These are phyloP conservation scores for Leptothorax acervorum DNA, from an alignment of 2,888 invertebrate species.

Conservation along the genomic window DNA sequence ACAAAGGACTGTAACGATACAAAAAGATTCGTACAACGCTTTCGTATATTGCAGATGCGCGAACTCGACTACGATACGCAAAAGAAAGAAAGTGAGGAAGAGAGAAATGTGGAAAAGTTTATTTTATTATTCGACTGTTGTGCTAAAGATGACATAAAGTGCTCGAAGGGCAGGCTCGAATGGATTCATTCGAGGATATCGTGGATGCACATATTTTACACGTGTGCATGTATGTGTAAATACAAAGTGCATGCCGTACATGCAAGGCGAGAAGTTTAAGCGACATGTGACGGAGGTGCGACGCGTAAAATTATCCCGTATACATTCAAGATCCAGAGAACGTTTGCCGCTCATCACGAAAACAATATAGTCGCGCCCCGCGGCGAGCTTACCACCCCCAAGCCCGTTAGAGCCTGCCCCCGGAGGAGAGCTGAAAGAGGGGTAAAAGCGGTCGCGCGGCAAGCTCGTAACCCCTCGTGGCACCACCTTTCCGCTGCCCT, in stretches of 20 bases:
- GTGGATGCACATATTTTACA: not conserved
- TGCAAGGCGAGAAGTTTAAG: not conserved
- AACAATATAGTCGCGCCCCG: slow-evolving; percentile 85
- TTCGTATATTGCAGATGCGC: not conserved
- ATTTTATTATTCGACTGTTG: not conserved
- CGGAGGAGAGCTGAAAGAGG: slow-evolving; percentile 58
- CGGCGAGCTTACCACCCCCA: slow-evolving; percentile 81
- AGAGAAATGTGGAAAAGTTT: not conserved
- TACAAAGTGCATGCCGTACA: slow-evolving; percentile 2
- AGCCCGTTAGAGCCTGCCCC: slow-evolving; percentile 73
- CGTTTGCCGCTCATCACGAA: slow-evolving; percentile 85
- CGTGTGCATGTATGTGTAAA: not conserved
- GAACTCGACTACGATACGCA: not conserved
- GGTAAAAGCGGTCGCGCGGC: slow-evolving; percentile 66
- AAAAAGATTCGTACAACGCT: not conserved
- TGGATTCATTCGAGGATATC: not conserved
- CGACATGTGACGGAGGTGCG: slow-evolving; percentile 42
- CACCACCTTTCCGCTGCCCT: slow-evolving; percentile 76
- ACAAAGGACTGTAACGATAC: not conserved
- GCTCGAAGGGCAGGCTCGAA: not conserved
- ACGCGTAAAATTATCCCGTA: slow-evolving; percentile 73
- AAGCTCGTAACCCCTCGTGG: slow-evolving; percentile 75
- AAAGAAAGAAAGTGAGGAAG: not conserved
- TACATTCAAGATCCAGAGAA: slow-evolving; percentile 71
- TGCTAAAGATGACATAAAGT: not conserved